These are phyloP conservation scores for Chironomus striatipennis DNA, from an alignment of 1,140 invertebrate species.

Conservation along the genomic window DNA sequence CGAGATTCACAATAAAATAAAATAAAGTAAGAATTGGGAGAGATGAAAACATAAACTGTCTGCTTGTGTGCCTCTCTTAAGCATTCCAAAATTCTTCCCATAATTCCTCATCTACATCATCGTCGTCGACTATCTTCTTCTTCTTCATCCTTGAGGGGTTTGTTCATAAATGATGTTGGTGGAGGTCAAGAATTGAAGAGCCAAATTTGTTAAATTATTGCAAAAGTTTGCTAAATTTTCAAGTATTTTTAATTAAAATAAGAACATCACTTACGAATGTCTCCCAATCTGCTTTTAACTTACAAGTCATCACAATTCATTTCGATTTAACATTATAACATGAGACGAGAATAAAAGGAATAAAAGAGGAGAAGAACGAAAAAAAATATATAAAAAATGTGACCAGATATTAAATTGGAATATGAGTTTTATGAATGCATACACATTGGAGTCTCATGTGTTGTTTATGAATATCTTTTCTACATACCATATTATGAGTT, in stretches of 20 bases:
- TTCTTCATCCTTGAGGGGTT: too few species aligned
- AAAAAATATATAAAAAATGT: neutral
- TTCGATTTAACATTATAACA: neutral
- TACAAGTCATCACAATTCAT: conserved; percentile 8
- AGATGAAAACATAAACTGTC: neutral
- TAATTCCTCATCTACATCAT: too few species aligned
- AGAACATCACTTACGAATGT: too few species aligned
- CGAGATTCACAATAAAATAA: too few species aligned
- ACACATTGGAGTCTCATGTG: neutral
- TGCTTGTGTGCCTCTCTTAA: neutral
- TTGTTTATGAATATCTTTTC: neutral
- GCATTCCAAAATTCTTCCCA: too few species aligned
- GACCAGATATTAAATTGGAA: conserved; percentile 12
- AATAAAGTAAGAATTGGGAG: neutral
- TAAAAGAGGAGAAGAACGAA: neutral
- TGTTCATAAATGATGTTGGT: too few species aligned
- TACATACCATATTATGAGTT: conserved; percentile 14
- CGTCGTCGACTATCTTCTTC: too few species aligned
- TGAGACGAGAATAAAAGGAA: neutral
- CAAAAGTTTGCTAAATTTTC: too few species aligned
- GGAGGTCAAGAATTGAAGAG: too few species aligned
- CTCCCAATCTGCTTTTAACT: neutral
- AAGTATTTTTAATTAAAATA: too few species aligned
- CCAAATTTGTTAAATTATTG: too few species aligned
- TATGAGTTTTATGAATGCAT: neutral